Conservation (phyloP, 1,140 invertebrate genomes). For the Cherax destructor region DNA sequence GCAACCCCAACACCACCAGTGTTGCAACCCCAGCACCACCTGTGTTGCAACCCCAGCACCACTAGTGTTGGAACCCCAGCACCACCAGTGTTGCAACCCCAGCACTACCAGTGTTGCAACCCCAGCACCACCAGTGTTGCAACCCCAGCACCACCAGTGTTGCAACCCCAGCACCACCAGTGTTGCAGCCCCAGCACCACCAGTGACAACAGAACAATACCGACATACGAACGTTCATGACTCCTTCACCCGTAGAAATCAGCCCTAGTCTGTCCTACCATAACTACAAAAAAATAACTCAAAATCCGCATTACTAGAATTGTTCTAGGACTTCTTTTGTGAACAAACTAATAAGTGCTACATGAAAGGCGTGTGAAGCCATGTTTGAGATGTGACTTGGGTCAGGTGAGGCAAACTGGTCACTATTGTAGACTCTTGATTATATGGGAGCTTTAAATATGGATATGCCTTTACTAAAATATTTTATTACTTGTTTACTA, state of each 20-base stretch:
- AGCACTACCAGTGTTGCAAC: no score
- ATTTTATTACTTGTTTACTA: constrained; percentile 1
- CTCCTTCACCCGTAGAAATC: background rate
- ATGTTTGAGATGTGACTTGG: background rate
- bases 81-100: no score
- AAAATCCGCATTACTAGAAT: background rate
- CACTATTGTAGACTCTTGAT: background rate
- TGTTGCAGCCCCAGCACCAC: no score
- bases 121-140: no score
- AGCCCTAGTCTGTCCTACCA: background rate
- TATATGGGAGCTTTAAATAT: constrained; percentile 26
- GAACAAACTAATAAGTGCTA: background rate
- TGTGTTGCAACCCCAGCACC: no score
- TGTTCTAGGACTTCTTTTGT: background rate
- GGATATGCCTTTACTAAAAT: constrained; percentile 18
- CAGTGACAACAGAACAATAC: no score
- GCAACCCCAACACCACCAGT: no score
- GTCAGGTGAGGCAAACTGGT: constrained; percentile 22
- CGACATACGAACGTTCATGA: no score
- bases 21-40: no score
- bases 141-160: no score
- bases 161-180: no score
- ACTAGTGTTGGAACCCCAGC: no score
- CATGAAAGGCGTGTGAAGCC: background rate
- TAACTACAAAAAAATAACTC: background rate